phyloP scores from a whole-genome alignment of 2,113 vertebrate genomes.

The Gallinago jamesoni region DNA sequence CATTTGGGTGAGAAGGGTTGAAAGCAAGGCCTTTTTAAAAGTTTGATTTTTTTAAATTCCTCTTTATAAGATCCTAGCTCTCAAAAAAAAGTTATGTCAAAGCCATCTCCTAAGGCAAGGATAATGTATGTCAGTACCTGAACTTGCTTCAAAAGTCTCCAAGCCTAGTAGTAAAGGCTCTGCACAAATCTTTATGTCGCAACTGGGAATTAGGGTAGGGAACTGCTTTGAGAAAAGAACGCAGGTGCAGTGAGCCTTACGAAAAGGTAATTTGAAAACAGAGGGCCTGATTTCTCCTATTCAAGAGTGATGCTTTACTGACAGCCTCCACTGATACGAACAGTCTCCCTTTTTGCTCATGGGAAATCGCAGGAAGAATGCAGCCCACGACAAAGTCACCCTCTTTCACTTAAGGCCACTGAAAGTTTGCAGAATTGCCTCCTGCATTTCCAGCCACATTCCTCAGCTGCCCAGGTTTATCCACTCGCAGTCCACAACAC shows the following conservation, averaged over 20 bases:
- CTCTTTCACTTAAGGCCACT: neutral
- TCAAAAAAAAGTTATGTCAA: neutral
- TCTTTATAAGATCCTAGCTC: neutral
- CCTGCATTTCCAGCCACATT: neutral
- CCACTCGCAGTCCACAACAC: neutral
- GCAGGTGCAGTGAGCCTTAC: neutral
- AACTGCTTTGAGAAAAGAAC: neutral
- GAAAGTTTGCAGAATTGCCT: neutral
- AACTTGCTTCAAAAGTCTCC: neutral
- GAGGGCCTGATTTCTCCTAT: neutral
- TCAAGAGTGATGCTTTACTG: neutral
- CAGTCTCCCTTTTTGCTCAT: neutral
- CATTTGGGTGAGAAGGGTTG: neutral
- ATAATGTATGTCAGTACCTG: neutral
- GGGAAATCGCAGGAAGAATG: neutral
- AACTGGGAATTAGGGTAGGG: neutral
- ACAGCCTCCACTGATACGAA: neutral
- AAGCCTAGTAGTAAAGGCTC: neutral
- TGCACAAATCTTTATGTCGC: neutral
- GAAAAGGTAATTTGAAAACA: neutral
- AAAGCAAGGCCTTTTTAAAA: neutral
- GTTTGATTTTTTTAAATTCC: neutral
- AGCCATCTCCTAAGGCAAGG: neutral
- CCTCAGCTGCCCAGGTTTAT: neutral
- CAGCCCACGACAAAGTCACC: fast-evolving